phyloP scores from a whole-genome alignment of 2,888 invertebrate genomes.

The Lithodes maja region DNA sequence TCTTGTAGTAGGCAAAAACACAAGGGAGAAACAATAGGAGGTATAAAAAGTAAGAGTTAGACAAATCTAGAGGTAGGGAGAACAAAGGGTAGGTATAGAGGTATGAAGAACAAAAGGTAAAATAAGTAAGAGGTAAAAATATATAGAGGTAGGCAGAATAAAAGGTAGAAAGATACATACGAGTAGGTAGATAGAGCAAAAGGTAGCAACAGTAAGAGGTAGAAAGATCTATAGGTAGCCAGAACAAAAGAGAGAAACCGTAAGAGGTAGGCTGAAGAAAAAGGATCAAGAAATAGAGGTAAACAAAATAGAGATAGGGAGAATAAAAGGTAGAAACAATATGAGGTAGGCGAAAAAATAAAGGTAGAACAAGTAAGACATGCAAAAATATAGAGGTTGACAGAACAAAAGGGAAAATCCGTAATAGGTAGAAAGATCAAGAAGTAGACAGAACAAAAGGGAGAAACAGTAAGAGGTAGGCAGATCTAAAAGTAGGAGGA shows the following conservation, averaged over 20 bases:
- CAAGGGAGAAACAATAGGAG: not conserved
- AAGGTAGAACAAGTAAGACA: not conserved
- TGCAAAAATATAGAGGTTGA: not conserved
- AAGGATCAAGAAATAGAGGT: too few species aligned
- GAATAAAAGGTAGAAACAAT: not conserved
- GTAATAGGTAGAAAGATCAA: not conserved
- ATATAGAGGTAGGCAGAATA: not conserved
- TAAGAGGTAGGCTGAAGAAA: not conserved
- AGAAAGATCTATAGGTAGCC: not conserved
- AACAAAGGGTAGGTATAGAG: not conserved
- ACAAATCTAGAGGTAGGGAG: too few species aligned
- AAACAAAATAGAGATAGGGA: not conserved
- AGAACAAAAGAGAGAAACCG: not conserved
- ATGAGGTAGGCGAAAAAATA: too few species aligned
- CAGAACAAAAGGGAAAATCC: not conserved
- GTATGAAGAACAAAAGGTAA: not conserved
- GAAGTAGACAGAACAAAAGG: not conserved
- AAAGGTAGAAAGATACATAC: not conserved
- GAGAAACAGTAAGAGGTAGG: not conserved
- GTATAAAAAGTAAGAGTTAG: too few species aligned
- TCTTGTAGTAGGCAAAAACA: not conserved
- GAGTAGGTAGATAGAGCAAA: not conserved
- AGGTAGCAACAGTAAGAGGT: not conserved
- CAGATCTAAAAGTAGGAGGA: not conserved
- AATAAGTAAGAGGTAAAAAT: not conserved